These are phyloP conservation scores for Schlechtendalia chinensis DNA, from an alignment of 1,140 invertebrate genomes.

Conservation along the genomic window DNA sequence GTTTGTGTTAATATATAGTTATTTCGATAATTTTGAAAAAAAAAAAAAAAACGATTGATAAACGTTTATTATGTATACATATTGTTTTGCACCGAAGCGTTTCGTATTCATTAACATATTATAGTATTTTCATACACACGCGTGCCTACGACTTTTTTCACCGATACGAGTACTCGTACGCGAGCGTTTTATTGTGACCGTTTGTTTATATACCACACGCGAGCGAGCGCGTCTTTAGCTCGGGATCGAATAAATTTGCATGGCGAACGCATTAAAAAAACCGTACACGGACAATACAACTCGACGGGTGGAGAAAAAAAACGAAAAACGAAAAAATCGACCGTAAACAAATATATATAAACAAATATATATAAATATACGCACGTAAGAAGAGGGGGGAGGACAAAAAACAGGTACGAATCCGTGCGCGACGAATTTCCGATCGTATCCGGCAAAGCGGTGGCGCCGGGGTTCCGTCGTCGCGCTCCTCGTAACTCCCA, in stretches of 20 bases:
- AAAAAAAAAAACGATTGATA: neutral
- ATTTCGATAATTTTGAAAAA: neutral
- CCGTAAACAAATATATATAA: conserved; percentile 2
- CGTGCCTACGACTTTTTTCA: neutral
- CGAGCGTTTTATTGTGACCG: neutral
- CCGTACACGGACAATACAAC: conserved; percentile 36
- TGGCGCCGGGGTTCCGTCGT: conserved; percentile 36
- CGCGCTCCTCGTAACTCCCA: too few species aligned
- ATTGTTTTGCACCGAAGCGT: neutral
- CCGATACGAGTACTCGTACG: conserved; percentile 15
- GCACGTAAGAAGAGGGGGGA: too few species aligned
- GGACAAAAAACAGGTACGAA: conserved; percentile 29
- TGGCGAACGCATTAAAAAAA: conserved; percentile 36
- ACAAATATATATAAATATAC: neutral
- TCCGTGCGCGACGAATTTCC: conserved; percentile 43
- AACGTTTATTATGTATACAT: conserved; percentile 6
- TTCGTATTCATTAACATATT: conserved; percentile 31
- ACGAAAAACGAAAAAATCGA: too few species aligned
- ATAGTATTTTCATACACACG: neutral
- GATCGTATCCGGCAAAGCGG: conserved; percentile 40
- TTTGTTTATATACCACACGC: conserved; percentile 7
- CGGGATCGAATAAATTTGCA: conserved; percentile 43
- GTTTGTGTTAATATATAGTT: too few species aligned
- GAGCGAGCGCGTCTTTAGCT: conserved; percentile 7
- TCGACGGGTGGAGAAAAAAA: neutral